Base-by-base conservation (phyloP, 2,888 invertebrate genomes). In the Mellilla xanthometata region DNA sequence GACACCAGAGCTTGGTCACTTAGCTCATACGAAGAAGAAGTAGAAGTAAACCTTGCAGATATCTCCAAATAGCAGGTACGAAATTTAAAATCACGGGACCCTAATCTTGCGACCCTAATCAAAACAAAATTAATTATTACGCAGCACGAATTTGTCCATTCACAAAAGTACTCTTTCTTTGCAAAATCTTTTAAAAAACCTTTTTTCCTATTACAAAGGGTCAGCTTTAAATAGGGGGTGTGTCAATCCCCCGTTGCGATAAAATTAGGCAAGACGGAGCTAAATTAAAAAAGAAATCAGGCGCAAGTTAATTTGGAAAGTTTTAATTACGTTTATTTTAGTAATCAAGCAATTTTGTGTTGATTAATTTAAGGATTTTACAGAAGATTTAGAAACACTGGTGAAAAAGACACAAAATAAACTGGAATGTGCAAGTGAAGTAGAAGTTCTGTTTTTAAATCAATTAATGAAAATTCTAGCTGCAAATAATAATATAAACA, bases 271-370 rank as follows among this genome's bases (percentile, higher is more conserved):
- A 64, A 80, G 81, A 75, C 80, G 72, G 76, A 62, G 61, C 72
- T 68, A 84, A 89, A 88, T 88, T 87, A 86, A 87, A 88, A 89
- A 89, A 88, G 85, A 87, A 87, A 88, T 88, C 82, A 74, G 81
- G 76, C 75, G 73, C 68, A 81, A 78, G 81, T 81, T 83, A 80
- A 85, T 85, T 80, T 70, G 50, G 58, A 78, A 89, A 89, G 86
- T 89, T 89, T 89, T 88, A 88, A 89, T 89, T 88, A 81, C 85
- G 77, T 88, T 87, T 84, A 86, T 88, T 75, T 88, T 85, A 80
- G 75, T 76, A 76, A 81, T 87, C 81, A 76, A 71, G 74, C 72
- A 69, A 76, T 81, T 76, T 72, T 50, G 64, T 62, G 62, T 71
- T 82, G 78, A 83, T 85, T 81, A 81, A 81, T 83, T 84, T 77